Conservation (phyloP, 2,113 vertebrate genomes). For the Bos javanicus region DNA sequence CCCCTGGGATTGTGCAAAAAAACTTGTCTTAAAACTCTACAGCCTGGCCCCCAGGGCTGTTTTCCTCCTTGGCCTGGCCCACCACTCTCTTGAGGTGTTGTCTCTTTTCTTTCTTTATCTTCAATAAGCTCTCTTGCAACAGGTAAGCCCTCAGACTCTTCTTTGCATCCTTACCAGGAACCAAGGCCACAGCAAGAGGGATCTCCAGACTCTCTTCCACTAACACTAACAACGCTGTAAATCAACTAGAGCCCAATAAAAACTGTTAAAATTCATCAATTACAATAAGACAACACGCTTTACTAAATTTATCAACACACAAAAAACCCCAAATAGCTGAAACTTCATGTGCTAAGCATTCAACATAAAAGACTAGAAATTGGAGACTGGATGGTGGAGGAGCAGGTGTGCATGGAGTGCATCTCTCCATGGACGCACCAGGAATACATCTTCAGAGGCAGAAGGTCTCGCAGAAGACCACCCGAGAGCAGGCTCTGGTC, state of each 20-base stretch:
- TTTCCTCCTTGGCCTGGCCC: background rate
- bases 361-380: background rate
- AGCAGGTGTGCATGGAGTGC: accelerated
- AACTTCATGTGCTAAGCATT: background rate
- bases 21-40: too few relatives aligned
- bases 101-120: too few relatives aligned
- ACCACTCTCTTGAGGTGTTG: too few relatives aligned
- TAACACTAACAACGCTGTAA: background rate
- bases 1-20: too few relatives aligned
- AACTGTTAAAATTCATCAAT: background rate
- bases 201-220: too few relatives aligned
- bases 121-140: too few relatives aligned
- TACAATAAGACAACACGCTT: background rate
- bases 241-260: too few relatives aligned
- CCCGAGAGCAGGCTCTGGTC: too few relatives aligned
- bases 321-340: background rate
- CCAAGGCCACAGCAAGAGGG: too few relatives aligned
- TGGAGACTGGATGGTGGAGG: too few relatives aligned
- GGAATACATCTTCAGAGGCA: accelerated
- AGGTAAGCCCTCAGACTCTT: too few relatives aligned
- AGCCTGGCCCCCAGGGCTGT: background rate
- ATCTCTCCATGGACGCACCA: accelerated
- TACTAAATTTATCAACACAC: background rate
- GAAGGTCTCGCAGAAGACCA: accelerated
- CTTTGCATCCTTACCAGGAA: too few relatives aligned